Evolutionary conservation across 2,888 invertebrate genomes (phyloP).

Genomic region (Melangyna quadrimaculata): DNA sequence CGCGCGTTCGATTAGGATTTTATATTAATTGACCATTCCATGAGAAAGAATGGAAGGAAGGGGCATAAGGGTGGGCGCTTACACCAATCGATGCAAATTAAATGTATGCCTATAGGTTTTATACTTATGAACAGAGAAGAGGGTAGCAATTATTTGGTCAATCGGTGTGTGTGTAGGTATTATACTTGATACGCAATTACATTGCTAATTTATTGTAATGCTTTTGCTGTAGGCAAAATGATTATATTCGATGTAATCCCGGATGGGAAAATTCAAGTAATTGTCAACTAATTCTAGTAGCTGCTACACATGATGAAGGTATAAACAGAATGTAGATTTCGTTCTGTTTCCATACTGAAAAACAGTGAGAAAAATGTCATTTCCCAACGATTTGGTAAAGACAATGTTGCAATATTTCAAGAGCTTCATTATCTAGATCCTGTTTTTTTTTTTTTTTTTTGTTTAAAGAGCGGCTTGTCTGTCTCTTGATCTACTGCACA

Average conservation of each 20-base stretch:
- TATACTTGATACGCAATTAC: conserved; percentile 55
- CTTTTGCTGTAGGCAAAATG: conserved; percentile 36
- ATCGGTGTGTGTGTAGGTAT: too few species aligned
- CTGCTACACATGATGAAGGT: background rate
- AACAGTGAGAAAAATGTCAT: background rate
- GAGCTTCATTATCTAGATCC: background rate
- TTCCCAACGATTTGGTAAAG: background rate
- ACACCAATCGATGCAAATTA: conserved; percentile 55
- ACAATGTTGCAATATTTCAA: conserved; percentile 1
- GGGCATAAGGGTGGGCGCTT: background rate
- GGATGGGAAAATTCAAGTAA: conserved; percentile 13
- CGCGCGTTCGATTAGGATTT: conserved; percentile 44
- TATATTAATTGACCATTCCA: conserved; percentile 40
- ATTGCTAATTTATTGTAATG: conserved; percentile 65
- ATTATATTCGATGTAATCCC: background rate
- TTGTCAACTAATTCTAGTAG: conserved; percentile 9
- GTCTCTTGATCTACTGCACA: too few species aligned
- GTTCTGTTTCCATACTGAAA: background rate
- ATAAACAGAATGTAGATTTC: background rate
- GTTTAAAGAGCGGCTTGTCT: too few species aligned
- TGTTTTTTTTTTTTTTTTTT: too few species aligned
- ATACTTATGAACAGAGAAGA: background rate
- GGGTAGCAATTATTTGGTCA: conserved; percentile 38
- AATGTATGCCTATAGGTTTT: conserved; percentile 10
- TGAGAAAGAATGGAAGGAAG: background rate